These are phyloP conservation scores for Sarcophaga variegata DNA, from an alignment of 2,888 invertebrate genomes.

Conservation along the genomic window DNA sequence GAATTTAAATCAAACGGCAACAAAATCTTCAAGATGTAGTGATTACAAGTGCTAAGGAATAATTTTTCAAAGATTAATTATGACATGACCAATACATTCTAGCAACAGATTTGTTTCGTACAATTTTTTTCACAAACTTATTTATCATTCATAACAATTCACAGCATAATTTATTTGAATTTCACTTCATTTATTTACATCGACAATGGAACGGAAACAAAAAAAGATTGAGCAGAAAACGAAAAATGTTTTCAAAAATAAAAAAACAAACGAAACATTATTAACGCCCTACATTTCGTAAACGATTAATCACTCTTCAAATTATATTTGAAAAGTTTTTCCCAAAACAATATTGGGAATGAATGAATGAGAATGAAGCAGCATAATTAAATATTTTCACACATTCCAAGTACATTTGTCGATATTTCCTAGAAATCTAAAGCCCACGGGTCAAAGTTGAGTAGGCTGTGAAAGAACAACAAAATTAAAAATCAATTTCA, in stretches of 20 bases:
- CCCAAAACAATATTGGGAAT: constrained; percentile 7
- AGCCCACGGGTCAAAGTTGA: constrained; percentile 48
- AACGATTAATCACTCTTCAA: constrained; percentile 63
- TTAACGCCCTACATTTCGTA: constrained; percentile 59
- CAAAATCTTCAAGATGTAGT: no score
- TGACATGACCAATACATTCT: no score
- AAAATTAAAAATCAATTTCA: constrained; percentile 65
- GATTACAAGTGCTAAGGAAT: no score
- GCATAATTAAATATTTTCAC: constrained; percentile 51
- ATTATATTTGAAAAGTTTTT: not conserved
- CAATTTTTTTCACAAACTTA: no score
- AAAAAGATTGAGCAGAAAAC: no score
- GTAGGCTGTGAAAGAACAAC: constrained; percentile 19
- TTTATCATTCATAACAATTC: no score
- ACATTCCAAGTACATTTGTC: constrained; percentile 19
- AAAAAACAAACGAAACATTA: constrained; percentile 50
- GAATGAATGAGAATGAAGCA: constrained; percentile 1
- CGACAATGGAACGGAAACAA: no score
- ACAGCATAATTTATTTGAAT: no score
- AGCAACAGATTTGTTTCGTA: no score
- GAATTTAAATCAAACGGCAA: no score
- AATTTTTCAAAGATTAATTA: no score
- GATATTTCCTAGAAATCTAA: constrained; percentile 28
- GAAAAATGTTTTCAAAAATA: not conserved
- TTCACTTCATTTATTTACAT: no score